Conservation (phyloP, 2,113 vertebrate species). For the Eudyptes chrysolophus region DNA sequence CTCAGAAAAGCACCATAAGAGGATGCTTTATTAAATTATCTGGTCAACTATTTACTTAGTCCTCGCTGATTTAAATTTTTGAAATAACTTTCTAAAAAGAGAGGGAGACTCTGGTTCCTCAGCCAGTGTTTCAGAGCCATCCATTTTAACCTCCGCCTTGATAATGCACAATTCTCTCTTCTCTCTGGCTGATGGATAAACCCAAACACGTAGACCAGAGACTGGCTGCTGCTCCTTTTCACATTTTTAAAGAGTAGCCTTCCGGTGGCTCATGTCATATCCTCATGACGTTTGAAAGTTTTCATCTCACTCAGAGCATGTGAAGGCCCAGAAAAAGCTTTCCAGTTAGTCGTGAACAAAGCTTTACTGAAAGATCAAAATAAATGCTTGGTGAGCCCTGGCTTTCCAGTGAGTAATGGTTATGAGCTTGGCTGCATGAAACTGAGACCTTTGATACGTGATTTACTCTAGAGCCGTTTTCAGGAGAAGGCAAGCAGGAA, state of each 20-base stretch:
- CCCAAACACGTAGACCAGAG: background rate
- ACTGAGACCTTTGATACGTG: background rate
- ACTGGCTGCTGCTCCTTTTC: background rate
- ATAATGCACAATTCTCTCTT: background rate
- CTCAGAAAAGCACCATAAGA: constrained; percentile 47
- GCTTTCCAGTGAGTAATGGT: background rate
- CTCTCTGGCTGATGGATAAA: background rate
- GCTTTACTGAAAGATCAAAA: background rate
- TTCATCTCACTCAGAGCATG: background rate
- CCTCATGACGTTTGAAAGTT: background rate
- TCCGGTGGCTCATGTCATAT: background rate
- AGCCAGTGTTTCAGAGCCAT: background rate
- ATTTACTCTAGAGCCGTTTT: background rate
- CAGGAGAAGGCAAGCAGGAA: background rate
- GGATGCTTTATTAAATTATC: constrained; percentile 50
- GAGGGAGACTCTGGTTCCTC: background rate
- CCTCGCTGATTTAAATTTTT: constrained; percentile 27
- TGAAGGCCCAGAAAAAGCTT: background rate
- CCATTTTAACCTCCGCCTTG: background rate
- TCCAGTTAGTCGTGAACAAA: background rate
- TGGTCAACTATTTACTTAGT: constrained; percentile 39
- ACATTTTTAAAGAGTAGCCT: background rate
- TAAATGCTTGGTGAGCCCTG: background rate
- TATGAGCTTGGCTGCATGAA: background rate
- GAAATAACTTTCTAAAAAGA: constrained; percentile 60